Conservation (phyloP, 2,797 vertebrate genomes). For the Delichon dasypus region DNA sequence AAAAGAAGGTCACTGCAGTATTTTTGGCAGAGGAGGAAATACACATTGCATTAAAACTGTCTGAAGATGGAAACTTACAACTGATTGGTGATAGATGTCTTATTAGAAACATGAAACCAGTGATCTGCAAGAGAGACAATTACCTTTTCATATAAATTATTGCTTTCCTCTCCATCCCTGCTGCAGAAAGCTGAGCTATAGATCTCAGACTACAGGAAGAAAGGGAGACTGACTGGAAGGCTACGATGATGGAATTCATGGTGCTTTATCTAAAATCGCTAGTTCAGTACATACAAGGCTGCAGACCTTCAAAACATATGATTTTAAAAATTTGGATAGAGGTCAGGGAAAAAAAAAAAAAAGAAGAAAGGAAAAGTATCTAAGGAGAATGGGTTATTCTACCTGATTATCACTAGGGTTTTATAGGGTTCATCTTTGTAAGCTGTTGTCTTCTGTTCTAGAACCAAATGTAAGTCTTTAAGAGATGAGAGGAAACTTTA, state of each 20-base stretch:
- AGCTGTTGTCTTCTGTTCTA: background rate
- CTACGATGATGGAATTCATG: background rate
- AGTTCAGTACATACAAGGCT: background rate
- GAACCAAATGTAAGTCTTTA: background rate
- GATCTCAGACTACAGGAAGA: background rate
- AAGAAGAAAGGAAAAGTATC: background rate
- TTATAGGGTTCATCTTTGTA: background rate
- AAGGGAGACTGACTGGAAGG: background rate
- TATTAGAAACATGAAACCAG: slow-evolving; percentile 2
- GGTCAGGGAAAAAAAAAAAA: background rate
- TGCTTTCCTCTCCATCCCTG: background rate
- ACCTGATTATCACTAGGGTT: accelerated
- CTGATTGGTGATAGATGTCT: background rate
- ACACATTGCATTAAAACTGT: background rate
- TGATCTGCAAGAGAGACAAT: slow-evolving; percentile 36
- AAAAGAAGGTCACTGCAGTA: background rate
- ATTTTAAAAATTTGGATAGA: background rate
- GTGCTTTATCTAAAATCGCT: background rate
- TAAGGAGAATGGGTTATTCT: background rate
- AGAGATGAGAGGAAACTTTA: background rate
- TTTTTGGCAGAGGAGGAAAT: background rate
- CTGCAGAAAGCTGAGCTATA: background rate
- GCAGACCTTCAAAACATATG: background rate
- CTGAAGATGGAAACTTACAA: slow-evolving; percentile 14
- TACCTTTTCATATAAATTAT: background rate